phyloP scores from a whole-genome alignment of 2,797 vertebrate species.

The Notolabrus celidotus region DNA sequence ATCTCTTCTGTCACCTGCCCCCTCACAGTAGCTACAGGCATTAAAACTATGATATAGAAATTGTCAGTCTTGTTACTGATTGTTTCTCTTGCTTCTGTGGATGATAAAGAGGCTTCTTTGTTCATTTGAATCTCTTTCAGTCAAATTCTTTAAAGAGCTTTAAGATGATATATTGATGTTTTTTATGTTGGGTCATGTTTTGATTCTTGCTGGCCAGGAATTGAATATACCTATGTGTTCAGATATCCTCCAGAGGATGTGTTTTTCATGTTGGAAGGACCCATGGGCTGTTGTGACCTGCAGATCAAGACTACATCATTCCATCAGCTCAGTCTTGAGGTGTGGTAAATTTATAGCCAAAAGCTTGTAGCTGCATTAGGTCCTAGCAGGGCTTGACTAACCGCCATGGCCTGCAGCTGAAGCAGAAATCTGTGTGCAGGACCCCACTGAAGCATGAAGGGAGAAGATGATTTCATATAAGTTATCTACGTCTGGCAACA shows the following conservation, averaged over 20 bases:
- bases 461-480: constrained; percentile 61
- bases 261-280: constrained; percentile 11
- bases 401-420: constrained; percentile 33
- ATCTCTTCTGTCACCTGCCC: too few relatives aligned
- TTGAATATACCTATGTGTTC: background rate
- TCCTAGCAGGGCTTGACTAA: constrained; percentile 23
- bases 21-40: background rate
- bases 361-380: constrained; percentile 37
- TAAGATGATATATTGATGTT: background rate
- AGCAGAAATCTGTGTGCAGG: constrained; percentile 49
- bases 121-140: too few relatives aligned
- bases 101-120: too few relatives aligned
- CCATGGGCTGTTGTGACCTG: constrained; percentile 6
- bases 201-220: background rate
- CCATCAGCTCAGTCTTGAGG: constrained; percentile 30
- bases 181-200: background rate
- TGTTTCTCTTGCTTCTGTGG: too few relatives aligned
- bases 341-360: constrained; percentile 40
- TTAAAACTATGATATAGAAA: background rate
- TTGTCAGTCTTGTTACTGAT: too few relatives aligned
- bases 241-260: background rate
- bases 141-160: too few relatives aligned
- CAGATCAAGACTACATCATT: constrained; percentile 16
- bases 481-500: constrained; percentile 48
- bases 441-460: constrained; percentile 63